Conservation (phyloP, 2,113 vertebrate genomes). For the Lycocorax pyrrhopterus region DNA sequence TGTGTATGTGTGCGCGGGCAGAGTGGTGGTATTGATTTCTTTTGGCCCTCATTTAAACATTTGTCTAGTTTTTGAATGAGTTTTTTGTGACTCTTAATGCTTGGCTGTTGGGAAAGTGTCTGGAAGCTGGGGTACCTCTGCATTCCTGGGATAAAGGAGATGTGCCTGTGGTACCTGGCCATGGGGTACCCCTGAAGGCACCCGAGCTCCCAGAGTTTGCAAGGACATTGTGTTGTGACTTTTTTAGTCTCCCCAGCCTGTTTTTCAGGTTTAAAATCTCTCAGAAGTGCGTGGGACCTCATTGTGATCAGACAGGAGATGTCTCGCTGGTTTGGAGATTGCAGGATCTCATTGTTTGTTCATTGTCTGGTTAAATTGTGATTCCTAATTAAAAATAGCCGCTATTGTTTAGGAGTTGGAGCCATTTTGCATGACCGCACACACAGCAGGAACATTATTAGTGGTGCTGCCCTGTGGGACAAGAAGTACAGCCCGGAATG, state of each 20-base stretch:
- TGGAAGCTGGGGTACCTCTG: neutral
- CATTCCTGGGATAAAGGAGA: neutral
- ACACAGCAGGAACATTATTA: neutral
- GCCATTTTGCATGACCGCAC: neutral
- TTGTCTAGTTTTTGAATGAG: neutral
- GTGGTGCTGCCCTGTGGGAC: neutral
- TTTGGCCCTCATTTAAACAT: neutral
- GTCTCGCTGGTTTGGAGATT: neutral
- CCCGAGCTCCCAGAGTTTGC: neutral
- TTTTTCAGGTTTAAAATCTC: neutral
- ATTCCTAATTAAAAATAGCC: conserved; percentile 18
- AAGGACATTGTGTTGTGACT: neutral
- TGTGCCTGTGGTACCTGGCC: neutral
- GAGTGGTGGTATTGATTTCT: neutral
- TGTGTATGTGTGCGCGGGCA: neutral
- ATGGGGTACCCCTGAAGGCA: neutral
- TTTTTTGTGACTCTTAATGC: neutral
- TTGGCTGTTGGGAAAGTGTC: neutral
- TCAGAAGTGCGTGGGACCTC: fast-evolving
- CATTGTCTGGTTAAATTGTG: neutral
- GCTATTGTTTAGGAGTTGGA: neutral
- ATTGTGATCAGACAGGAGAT: neutral
- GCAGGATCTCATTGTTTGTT: neutral
- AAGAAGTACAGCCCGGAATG: neutral
- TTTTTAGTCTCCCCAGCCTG: neutral